Evolutionary conservation across 2,113 vertebrate species (phyloP), one percentile per base, ranked within the genome.

Genomic region (Microcebus ravelobensis): DNA sequence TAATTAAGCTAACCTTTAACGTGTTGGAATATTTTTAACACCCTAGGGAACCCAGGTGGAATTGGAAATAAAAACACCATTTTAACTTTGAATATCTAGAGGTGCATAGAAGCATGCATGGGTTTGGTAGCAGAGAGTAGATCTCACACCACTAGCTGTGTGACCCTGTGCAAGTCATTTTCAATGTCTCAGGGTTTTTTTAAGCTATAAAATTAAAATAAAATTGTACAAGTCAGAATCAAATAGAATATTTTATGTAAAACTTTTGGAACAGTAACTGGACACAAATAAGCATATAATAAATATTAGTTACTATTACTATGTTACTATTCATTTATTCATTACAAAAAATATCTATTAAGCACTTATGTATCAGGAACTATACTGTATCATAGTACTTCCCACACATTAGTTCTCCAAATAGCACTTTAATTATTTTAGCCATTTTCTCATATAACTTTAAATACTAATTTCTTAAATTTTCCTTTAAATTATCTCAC

Each of bases 141-240:
- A 68, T 34, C 39, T 80, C 18, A 59, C 34, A 48, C 18, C 21
- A 77, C 57, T 68, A 92, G 11, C 14, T 71, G 39, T 13, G 23
- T 82, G 27, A 55, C 8, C 8, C 9, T n/a, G 31, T 3, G 0
- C 39, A 45, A 63, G n/a, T 80, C 74, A 87, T 55, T 57, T 63
- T 91, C 73, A 42, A 57, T 18, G 4, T 31, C 6, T 81, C 31
- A 27, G 61, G 8, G 6, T 29, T 63, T 52, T 29, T 36, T 94
- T 77, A 25, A 59, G 45, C 39, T 63, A 68, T 84, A 85, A 92
- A 91, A 65, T 90, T 27, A 95, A 94, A 50, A 93, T 34, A 68
- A 91, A 94, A 68, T 42, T 8, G 15, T 52, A 85, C n/a, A 29
- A 63, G 57, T 92, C 55, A 91, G 52, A 94, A 96, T 90, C 29